Evolutionary conservation across 1,140 invertebrate genomes (phyloP).

Genomic region (Drosophila lacertosa): DNA sequence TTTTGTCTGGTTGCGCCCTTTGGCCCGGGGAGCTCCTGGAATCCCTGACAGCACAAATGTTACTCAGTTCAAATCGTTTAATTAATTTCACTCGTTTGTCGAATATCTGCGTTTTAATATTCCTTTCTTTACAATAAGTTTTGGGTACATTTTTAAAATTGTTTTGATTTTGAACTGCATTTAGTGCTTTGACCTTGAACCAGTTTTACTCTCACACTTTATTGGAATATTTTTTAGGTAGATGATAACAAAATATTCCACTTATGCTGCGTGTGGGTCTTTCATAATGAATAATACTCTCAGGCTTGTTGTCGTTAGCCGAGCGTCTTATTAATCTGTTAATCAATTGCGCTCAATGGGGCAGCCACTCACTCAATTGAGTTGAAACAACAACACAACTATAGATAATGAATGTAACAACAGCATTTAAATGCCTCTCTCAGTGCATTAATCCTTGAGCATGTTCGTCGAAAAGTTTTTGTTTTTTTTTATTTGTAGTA

Average conservation of each 20-base stretch:
- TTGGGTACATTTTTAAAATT: constrained; percentile 52
- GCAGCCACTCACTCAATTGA: constrained; percentile 64
- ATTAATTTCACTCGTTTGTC: constrained; percentile 47
- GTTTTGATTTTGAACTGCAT: constrained; percentile 34
- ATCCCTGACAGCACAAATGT: not conserved
- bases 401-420: constrained; percentile 27
- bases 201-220: constrained; percentile 45
- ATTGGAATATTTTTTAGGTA: constrained; percentile 40
- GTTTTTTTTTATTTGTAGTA: constrained; percentile 20
- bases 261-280: constrained; percentile 53
- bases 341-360: constrained; percentile 72
- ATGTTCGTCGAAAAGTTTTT: constrained; percentile 7
- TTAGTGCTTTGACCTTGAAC: constrained; percentile 64
- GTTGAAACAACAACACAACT: constrained; percentile 9
- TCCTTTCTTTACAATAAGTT: constrained; percentile 28
- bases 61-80: constrained; percentile 42
- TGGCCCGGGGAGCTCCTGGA: not conserved
- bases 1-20: not conserved
- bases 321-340: constrained; percentile 63
- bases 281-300: constrained; percentile 34
- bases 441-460: constrained; percentile 71
- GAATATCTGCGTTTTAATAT: constrained; percentile 1
- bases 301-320: constrained; percentile 7
- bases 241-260: constrained; percentile 60
- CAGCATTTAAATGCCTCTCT: constrained; percentile 9